Percentiles rank a stretch among this genome's conserved stretches.
Conservation (phyloP, 2,888 invertebrate genomes). For the Zygothrica quintamaculata region DNA sequence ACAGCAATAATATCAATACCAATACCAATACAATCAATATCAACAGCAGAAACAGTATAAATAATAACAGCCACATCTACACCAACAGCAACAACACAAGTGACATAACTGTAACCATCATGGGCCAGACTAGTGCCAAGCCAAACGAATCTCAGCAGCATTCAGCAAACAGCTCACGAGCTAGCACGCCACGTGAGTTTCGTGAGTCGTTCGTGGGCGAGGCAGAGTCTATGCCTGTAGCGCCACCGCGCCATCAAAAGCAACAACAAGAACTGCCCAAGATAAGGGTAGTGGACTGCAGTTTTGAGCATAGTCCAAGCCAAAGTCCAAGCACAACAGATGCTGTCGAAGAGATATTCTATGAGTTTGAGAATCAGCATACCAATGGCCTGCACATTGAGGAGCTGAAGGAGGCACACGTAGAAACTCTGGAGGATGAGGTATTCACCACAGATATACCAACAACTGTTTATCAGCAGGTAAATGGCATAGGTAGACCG, state of each 20-base stretch:
- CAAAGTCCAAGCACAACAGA: constrained; percentile 23
- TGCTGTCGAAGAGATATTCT: constrained; percentile 73
- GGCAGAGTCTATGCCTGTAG: constrained; percentile 35
- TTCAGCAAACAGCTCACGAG: constrained; percentile 60
- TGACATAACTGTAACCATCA: constrained; percentile 54
- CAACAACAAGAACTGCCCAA: constrained; percentile 72
- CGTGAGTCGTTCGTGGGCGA: constrained; percentile 73
- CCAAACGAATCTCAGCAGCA: constrained; percentile 52
- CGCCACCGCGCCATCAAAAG: constrained; percentile 58
- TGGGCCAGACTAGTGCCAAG: constrained; percentile 81
- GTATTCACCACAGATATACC: constrained; percentile 66
- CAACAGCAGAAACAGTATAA: constrained; percentile 43
- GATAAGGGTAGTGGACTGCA: constrained; percentile 83
- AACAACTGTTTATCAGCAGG: constrained; percentile 69
- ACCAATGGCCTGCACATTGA: constrained; percentile 56
- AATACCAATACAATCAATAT: constrained; percentile 14
- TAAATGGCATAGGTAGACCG: constrained; percentile 44
- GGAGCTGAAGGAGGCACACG: constrained; percentile 66
- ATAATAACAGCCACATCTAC: constrained; percentile 46
- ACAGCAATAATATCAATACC: constrained; percentile 20
- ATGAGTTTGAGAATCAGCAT: constrained; percentile 71
- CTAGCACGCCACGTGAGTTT: constrained; percentile 74
- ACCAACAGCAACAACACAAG: constrained; percentile 28
- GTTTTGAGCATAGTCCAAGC: constrained; percentile 50
- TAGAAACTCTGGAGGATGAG: constrained; percentile 71